Conservation (phyloP, 2,113 vertebrate species). For the Corythoichthys haematopterus region DNA sequence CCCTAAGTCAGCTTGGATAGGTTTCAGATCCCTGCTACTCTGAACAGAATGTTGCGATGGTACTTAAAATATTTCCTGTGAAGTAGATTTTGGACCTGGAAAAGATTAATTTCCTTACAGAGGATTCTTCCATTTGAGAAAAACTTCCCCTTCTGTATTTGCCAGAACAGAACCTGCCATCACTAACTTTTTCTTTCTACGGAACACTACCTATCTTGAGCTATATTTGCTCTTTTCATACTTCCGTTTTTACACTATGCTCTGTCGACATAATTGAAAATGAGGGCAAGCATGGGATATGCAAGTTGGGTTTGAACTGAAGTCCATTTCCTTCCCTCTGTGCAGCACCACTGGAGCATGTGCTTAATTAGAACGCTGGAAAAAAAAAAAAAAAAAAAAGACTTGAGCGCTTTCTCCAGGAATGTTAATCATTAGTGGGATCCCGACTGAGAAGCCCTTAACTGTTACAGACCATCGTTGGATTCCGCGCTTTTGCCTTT, state of each 20-base stretch:
- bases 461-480: constrained; percentile 63
- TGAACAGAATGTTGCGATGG: no score
- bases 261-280: not conserved
- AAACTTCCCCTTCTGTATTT: no score
- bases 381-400: constrained; percentile 61
- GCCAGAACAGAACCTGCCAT: no score
- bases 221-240: not conserved
- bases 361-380: constrained; percentile 69
- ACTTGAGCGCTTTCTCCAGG: constrained; percentile 61
- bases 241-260: not conserved
- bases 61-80: no score
- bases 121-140: no score
- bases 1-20: no score
- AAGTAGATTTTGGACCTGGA: no score
- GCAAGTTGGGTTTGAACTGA: not conserved
- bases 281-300: not conserved
- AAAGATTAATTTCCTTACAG: no score
- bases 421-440: constrained; percentile 76
- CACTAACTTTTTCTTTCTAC: not conserved
- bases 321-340: constrained; percentile 32
- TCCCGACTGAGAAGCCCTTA: constrained; percentile 61
- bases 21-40: no score
- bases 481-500: constrained; percentile 57
- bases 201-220: not conserved
- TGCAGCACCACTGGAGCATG: constrained; percentile 64